These are phyloP conservation scores for Suricata suricatta DNA, from an alignment of 2,113 vertebrate genomes.

Conservation along the genomic window DNA sequence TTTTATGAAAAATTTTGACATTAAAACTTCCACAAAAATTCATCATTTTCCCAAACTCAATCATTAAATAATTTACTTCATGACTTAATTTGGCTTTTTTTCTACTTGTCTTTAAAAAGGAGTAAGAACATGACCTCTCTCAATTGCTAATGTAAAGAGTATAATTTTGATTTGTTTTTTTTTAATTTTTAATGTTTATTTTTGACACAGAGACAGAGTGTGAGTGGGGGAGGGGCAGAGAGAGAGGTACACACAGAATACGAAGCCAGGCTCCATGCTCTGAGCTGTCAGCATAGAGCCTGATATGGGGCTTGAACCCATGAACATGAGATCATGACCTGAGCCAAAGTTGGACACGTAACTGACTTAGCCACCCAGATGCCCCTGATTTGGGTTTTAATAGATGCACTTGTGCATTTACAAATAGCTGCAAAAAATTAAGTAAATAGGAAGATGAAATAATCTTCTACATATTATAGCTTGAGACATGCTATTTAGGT, in stretches of 20 bases:
- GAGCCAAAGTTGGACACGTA: no score
- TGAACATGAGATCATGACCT: no score
- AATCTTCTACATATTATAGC: neutral
- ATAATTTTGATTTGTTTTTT: neutral
- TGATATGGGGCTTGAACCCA: no score
- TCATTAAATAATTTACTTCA: constrained; percentile 56
- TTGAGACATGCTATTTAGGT: neutral
- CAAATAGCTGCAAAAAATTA: neutral
- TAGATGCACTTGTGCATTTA: neutral
- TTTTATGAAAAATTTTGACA: constrained; percentile 27
- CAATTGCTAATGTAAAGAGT: neutral
- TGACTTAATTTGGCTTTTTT: constrained; percentile 32
- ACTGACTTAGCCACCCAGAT: no score
- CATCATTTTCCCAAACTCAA: constrained; percentile 20
- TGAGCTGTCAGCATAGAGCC: no score
- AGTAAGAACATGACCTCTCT: neutral
- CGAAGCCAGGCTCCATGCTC: no score
- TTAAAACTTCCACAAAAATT: constrained; percentile 48
- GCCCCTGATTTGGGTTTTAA: neutral
- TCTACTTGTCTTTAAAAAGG: constrained; percentile 34
- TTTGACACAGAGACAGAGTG: no score
- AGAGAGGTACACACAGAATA: no score
- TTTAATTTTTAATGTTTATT: no score
- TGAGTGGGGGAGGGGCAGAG: no score
- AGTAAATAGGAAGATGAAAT: neutral